These are phyloP conservation scores for Microplitis demolitor DNA, from an alignment of 1,140 invertebrate genomes.

Conservation along the genomic window DNA sequence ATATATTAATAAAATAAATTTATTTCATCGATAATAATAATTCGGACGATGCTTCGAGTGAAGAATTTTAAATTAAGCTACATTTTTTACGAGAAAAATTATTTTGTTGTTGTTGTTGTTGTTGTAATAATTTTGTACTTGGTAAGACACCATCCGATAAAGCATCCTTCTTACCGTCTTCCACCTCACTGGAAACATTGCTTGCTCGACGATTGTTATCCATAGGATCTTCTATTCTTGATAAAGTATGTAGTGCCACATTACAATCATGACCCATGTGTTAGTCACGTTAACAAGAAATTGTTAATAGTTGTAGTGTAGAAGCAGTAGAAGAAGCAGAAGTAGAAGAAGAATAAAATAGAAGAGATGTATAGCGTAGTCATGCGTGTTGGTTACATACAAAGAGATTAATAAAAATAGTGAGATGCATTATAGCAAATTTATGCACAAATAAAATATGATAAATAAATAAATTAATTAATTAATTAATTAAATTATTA, in stretches of 20 bases:
- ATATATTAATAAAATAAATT: background rate
- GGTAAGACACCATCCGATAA: background rate
- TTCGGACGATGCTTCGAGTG: slow-evolving; percentile 8
- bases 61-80: slow-evolving; percentile 42
- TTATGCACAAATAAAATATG: slow-evolving; percentile 3
- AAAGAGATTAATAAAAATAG: slow-evolving; percentile 17
- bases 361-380: slow-evolving; percentile 27
- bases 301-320: background rate
- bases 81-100: slow-evolving; percentile 45
- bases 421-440: slow-evolving; percentile 21
- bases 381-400: slow-evolving; percentile 27
- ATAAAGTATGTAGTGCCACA: background rate
- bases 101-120: slow-evolving; percentile 28
- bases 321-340: slow-evolving; percentile 14
- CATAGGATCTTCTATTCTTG: slow-evolving; percentile 1
- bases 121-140: slow-evolving; percentile 25
- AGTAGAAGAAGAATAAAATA: slow-evolving; percentile 15
- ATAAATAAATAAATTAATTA: slow-evolving; percentile 18
- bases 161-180: slow-evolving; percentile 53
- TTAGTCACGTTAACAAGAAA: background rate
- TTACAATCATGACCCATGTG: background rate
- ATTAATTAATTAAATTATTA: background rate
- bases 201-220: slow-evolving; percentile 1
- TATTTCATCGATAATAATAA: background rate
- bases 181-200: slow-evolving; percentile 29